Evolutionary conservation across 2,113 vertebrate species (phyloP).

Genomic region (Rhagologus leucostigma): DNA sequence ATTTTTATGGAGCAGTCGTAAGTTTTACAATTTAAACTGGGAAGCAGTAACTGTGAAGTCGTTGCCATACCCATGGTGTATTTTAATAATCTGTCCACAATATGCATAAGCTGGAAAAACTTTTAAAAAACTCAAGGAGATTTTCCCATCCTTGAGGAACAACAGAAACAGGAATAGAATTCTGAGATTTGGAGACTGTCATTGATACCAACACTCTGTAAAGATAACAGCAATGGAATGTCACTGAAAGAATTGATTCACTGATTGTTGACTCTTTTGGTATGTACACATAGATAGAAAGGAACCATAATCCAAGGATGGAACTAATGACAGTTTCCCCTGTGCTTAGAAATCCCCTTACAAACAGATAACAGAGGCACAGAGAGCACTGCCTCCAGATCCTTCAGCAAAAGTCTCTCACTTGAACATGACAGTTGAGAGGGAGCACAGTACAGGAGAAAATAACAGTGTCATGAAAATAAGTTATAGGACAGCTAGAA

Average conservation of each 20-base stretch:
- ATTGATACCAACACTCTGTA: background rate
- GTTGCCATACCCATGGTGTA: background rate
- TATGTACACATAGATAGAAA: background rate
- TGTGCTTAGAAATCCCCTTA: background rate
- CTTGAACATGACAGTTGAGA: background rate
- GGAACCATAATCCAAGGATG: background rate
- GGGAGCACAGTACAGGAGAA: background rate
- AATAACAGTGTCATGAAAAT: background rate
- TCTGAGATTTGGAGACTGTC: background rate
- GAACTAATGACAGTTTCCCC: background rate
- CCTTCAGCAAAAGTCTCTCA: background rate
- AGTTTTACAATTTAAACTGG: slow-evolving; percentile 7
- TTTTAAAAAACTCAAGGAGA: background rate
- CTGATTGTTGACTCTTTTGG: background rate
- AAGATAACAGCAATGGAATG: background rate
- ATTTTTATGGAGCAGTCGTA: slow-evolving; percentile 10
- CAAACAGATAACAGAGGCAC: background rate
- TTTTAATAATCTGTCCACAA: slow-evolving; percentile 16
- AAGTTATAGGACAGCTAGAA: background rate
- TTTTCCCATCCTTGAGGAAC: background rate
- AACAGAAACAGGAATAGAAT: background rate
- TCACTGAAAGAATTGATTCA: background rate
- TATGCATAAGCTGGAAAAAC: background rate
- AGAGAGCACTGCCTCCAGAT: background rate
- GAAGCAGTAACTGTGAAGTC: slow-evolving; percentile 5